Percentiles rank a stretch among this genome's conserved stretches.
phyloP scores from a whole-genome alignment of 2,888 invertebrate species.

The Alentia gelatinosa region DNA sequence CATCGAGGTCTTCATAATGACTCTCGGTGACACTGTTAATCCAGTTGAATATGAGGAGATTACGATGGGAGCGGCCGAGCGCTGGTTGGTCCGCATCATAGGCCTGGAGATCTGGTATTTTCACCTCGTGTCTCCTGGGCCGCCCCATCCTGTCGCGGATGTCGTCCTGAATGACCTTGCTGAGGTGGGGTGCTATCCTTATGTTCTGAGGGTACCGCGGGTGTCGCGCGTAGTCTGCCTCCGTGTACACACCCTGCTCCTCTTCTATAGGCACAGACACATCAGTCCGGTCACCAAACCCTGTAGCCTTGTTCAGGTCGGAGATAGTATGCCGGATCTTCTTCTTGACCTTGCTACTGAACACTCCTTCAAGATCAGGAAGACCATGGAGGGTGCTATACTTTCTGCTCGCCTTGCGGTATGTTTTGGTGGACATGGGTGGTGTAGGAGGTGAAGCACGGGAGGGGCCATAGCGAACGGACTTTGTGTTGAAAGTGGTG shows the following conservation, averaged over 20 bases:
- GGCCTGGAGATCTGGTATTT: constrained; percentile 68
- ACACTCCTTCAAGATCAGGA: constrained; percentile 32
- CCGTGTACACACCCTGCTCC: constrained; percentile 64
- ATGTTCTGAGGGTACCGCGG: constrained; percentile 73
- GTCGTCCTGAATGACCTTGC: constrained; percentile 72
- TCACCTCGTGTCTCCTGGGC: constrained; percentile 73
- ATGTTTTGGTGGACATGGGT: not conserved
- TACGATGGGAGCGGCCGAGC: constrained; percentile 82
- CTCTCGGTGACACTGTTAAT: constrained; percentile 90
- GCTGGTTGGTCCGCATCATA: constrained; percentile 69
- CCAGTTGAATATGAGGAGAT: constrained; percentile 98
- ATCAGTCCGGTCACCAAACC: constrained; percentile 44
- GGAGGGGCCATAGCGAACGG: not conserved
- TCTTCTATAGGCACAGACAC: not conserved
- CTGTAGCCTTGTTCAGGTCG: constrained; percentile 31
- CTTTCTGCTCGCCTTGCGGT: not conserved
- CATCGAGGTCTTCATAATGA: not conserved
- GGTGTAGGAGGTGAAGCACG: not conserved
- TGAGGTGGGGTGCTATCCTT: constrained; percentile 74
- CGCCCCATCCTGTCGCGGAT: constrained; percentile 75
- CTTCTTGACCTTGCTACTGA: constrained; percentile 40
- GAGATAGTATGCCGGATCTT: not conserved
- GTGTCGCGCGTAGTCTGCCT: constrained; percentile 70
- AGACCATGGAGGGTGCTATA: constrained; percentile 3
- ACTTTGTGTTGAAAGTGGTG: not conserved